Evolutionary conservation across 2,113 vertebrate genomes (phyloP).

Genomic region (Pandion haliaetus): DNA sequence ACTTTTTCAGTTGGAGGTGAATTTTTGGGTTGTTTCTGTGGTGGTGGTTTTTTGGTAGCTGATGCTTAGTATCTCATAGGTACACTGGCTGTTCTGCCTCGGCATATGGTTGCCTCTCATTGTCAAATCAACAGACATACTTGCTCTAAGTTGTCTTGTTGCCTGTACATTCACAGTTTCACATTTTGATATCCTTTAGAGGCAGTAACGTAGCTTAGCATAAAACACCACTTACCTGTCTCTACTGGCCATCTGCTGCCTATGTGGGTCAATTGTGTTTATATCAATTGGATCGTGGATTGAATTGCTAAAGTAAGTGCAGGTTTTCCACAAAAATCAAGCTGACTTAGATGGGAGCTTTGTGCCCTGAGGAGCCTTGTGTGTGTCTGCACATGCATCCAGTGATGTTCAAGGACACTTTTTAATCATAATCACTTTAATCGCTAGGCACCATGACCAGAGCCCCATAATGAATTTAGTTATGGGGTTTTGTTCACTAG

Average conservation of each 20-base stretch:
- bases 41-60: neutral
- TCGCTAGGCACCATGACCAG: neutral
- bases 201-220: neutral
- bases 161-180: neutral
- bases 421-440: conserved; percentile 13
- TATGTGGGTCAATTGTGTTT: neutral
- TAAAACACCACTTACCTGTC: neutral
- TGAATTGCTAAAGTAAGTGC: neutral
- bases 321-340: neutral
- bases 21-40: neutral
- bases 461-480: neutral
- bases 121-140: neutral
- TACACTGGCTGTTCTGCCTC: neutral
- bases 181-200: neutral
- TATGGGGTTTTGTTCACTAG: conserved; percentile 9
- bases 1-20: neutral
- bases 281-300: neutral
- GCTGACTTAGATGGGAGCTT: neutral
- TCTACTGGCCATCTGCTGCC: neutral
- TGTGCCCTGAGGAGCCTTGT: neutral
- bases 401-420: neutral
- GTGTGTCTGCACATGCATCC: neutral
- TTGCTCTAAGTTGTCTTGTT: neutral
- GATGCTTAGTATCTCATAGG: neutral
- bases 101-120: neutral